Evolutionary conservation across 2,888 invertebrate species (phyloP), one percentile per base, ranked within the genome.

Genomic region (Chloroclystis v-ata): DNA sequence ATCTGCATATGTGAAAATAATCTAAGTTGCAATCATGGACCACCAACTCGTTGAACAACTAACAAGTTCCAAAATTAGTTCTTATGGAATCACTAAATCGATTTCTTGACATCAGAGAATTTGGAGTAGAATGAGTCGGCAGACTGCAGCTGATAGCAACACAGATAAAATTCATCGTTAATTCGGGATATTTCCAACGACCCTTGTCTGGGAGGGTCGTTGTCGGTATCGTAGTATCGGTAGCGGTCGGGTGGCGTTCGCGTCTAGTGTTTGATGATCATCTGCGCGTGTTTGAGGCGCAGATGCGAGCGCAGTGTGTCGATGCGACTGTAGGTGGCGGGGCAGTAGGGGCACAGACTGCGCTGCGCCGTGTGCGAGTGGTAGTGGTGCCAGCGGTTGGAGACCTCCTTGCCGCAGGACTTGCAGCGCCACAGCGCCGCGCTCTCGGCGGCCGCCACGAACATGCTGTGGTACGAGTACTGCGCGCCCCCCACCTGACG

Each of bases 351-450:
- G 84, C 95, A 95, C 69, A 91, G 90, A 61, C 92, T 94, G 66
- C 95, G 90, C 82, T 93, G 92, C 59, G 93, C 91, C 52, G 93
- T 93, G 85, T 95, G 95, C 66, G 93, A 93, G 84, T 95, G 94
- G 89, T 91, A 94, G 87, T 95, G 95, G 82, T 95, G 95, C 95
- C 95, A 95, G 83, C 94, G 90, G 88, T 95, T 95, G 78, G 94
- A 93, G 59, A 94, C 94, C 89, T 94, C 93, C 89, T 95, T 95
- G 79, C 93, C 93, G 88, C 95, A 95, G 28, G 92, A 91, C 75
- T 92, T 92, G 85, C 95, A 95, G 74, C 92, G 92, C 94, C 94
- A 95, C 74, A 93, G 89, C 58, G 93, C 90, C 43, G 93, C 90
- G 64, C 92, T 93, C 74, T 91, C 91, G 54, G 91, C 89, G 52